Evolutionary conservation across 2,888 invertebrate genomes (phyloP).

Genomic region (Nemurella pictetii): DNA sequence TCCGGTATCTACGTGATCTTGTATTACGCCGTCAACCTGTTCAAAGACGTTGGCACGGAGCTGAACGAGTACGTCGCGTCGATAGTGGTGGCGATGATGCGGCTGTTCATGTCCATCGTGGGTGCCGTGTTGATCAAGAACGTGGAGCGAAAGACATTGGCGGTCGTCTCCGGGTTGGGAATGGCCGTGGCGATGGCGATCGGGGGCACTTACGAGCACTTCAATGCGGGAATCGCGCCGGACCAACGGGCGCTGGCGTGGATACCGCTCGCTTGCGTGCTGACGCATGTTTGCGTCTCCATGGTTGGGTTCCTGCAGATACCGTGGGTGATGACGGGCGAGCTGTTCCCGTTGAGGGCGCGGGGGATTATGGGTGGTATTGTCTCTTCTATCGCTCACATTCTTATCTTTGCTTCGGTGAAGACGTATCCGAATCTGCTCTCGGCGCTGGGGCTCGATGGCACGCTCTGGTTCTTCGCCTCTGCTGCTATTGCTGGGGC

Average conservation of each 20-base stretch:
- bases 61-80: slow-evolving; percentile 69
- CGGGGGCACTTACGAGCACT: slow-evolving; percentile 46
- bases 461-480: slow-evolving; percentile 66
- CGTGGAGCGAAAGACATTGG: slow-evolving; percentile 64
- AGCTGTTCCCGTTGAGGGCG: slow-evolving; percentile 69
- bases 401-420: slow-evolving; percentile 69
- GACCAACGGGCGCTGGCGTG: slow-evolving; percentile 48
- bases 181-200: slow-evolving; percentile 64
- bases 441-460: slow-evolving; percentile 60
- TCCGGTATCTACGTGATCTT: slow-evolving; percentile 74
- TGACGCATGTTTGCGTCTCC: slow-evolving; percentile 70
- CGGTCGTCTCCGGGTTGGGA: slow-evolving; percentile 66
- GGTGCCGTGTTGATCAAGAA: slow-evolving; percentile 68
- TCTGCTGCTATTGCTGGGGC: slow-evolving; percentile 63
- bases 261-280: slow-evolving; percentile 62
- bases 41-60: slow-evolving; percentile 67
- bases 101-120: slow-evolving; percentile 67
- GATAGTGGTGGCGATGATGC: slow-evolving; percentile 68
- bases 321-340: slow-evolving; percentile 76
- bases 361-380: slow-evolving; percentile 71
- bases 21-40: slow-evolving; percentile 72
- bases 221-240: slow-evolving; percentile 44
- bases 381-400: slow-evolving; percentile 70
- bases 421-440: slow-evolving; percentile 70
- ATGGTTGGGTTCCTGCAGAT: slow-evolving; percentile 75